A percentile compares a stretch with the other conserved stretches of the same genome.
phyloP scores from a whole-genome alignment of 2,797 vertebrate species.

The Coregonus ussuriensis region DNA sequence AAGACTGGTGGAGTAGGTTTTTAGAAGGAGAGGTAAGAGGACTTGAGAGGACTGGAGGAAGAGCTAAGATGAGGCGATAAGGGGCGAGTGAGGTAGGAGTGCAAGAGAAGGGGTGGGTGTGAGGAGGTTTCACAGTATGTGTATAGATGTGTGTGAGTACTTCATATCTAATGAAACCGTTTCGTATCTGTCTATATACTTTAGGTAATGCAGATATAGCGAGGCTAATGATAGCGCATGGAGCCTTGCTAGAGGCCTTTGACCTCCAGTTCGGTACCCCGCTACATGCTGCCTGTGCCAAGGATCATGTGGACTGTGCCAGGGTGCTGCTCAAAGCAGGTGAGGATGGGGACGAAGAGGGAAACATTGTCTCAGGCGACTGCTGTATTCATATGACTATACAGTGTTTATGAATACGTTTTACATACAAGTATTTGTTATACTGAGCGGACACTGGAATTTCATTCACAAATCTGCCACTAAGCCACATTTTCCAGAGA shows the following conservation, averaged over 20 bases:
- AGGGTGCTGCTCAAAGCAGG: constrained; percentile 85
- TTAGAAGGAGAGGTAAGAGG: neutral
- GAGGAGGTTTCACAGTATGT: neutral
- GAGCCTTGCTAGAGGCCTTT: constrained; percentile 86
- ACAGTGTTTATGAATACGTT: neutral
- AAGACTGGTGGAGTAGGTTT: neutral
- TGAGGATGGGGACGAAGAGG: constrained; percentile 42
- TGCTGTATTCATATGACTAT: neutral
- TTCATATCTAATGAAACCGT: neutral
- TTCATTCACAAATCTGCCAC: neutral
- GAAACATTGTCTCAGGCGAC: neutral
- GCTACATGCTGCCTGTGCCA: constrained; percentile 86
- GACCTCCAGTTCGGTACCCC: constrained; percentile 91
- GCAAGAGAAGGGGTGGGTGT: neutral
- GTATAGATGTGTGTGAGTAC: neutral
- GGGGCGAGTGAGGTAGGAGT: neutral
- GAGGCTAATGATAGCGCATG: constrained; percentile 81
- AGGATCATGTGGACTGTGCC: constrained; percentile 83
- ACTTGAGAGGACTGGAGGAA: neutral
- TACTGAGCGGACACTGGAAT: neutral
- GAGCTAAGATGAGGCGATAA: neutral
- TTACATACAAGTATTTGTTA: neutral
- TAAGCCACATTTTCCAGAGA: neutral
- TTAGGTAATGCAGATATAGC: constrained; percentile 85
- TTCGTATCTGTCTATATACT: constrained; percentile 9